Evolutionary conservation across 92 coral and sea anemone genomes (phyloP), one percentile per base, ranked within the genome.

Genomic region (Umimayanthus kanabou): DNA sequence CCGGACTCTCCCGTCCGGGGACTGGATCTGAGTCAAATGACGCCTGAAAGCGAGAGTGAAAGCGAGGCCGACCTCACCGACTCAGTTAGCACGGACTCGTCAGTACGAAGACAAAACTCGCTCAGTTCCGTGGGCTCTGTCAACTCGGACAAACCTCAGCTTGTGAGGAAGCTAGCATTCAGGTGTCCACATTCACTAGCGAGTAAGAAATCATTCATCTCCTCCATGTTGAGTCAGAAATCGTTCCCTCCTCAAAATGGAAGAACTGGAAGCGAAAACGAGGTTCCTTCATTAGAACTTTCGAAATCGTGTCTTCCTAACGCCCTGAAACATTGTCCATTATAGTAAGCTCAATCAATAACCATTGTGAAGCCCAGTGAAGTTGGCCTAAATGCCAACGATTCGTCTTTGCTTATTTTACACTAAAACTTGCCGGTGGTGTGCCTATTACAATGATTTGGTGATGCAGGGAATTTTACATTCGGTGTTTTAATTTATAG

Each of bases 101-200:
- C 98, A 5, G 70, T 88, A 6, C 93, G 84, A 5, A 74, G 79
- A 58, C 89, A 90, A 67, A 88, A 85, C 84, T 78, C 82, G 25
- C 33, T 66, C 26, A 87, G 73, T 57, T 39, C 85, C 58, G 42
- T 43, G 78, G 15, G 26, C 6, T 80, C 88, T 0, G 37, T 77
- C 42, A 86, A 84, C 64, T 26, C 69, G 76, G 92, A 87, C 57
- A 93, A 88, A 89, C 98, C 98, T 80, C 80, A 93, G 18, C 92
- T 95, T 18, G 96, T 95, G 16, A 85, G 98, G 37, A 93, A 90
- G 49, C 85, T 95, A 73, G 98, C 96, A 4, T 95, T 95, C 67
- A 84, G 94, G 30, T 95, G 94, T 65, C 81, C 94, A 0, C 89
- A 86, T 53, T 82, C 89, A 0, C 42, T 83, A 13, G 30, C 64